Base-by-base conservation (phyloP, 1,140 invertebrate species). In the Aphis craccivora region DNA sequence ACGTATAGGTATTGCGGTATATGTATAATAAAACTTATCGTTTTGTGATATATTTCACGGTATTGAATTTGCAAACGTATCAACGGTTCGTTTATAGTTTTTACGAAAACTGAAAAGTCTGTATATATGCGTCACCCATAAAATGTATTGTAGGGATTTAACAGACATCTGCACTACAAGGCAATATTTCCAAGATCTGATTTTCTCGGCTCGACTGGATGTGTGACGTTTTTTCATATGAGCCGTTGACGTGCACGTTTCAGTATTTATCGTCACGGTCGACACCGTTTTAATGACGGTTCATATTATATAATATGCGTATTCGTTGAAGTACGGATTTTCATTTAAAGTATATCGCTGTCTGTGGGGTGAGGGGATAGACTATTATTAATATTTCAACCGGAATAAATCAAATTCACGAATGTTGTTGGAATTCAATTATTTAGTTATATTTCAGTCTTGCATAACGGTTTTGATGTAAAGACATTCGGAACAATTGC, bases 391-490 rank as follows among this genome's bases (percentile, higher is more conserved):
- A 89, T 89, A 89, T 89, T 89, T 89, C 51, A 40, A 89, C 88
- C 35, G 88, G 88, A 89, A 89, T 55, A 89, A 89, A 89, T 89
- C 88, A 55, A 55, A 53, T 89, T 55, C n/a, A 25, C 35, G 51
- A 35, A 53, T 55, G 35, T 89, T 11, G 88, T 89, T 53, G 48
- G 35, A 89, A 89, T 89, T 55, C 88, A 55, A 89, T 89, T 89
- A 40, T 55, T 37, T 89, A 89, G n/a, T 37, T 87, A 87, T 45
- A 87, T 87, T 48, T 87, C 30, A 48, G 30, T 87, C 43, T 87
- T 48, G 84, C 84, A 43, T 45, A 87, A 87, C 86, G 45, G 86
- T 51, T 87, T 87, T 48, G 86, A 87, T 48, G 86, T 87, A 87
- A 87, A 87, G 86, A 87, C 45, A 48, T 87, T 48, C 86, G 18